Evolutionary conservation across 2,888 invertebrate species (phyloP).

Genomic region (Ormyrus pomaceus): DNA sequence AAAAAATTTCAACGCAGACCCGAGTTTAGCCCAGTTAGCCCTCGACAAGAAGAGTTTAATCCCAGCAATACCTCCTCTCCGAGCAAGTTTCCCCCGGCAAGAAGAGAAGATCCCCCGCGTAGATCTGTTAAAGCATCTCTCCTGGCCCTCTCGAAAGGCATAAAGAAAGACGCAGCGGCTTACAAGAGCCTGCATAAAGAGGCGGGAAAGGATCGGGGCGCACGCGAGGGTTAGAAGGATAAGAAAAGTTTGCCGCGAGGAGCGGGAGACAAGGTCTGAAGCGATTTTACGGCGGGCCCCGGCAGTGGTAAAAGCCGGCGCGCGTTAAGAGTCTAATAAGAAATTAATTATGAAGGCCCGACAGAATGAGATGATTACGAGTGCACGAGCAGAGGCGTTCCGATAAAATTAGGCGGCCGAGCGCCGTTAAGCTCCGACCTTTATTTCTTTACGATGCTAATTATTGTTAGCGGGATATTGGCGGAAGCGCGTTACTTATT

Average conservation of each 20-base stretch:
- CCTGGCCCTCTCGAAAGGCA: not conserved
- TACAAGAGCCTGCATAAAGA: too few relatives aligned
- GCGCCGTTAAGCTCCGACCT: not conserved
- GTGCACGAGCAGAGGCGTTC: slow-evolving; percentile 20
- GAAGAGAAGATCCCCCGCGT: too few relatives aligned
- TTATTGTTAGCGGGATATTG: slow-evolving; percentile 6
- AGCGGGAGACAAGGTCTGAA: slow-evolving; percentile 43
- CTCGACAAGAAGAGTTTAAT: too few relatives aligned
- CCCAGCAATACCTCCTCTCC: too few relatives aligned
- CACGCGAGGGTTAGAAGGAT: slow-evolving; percentile 48
- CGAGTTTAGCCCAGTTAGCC: too few relatives aligned
- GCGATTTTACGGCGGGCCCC: slow-evolving; percentile 42
- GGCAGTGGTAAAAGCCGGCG: slow-evolving; percentile 49
- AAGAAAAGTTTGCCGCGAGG: slow-evolving; percentile 43
- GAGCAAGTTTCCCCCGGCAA: too few relatives aligned
- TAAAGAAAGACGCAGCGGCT: not conserved
- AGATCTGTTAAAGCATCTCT: too few relatives aligned
- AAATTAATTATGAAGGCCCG: slow-evolving; percentile 50
- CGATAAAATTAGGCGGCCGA: slow-evolving; percentile 40
- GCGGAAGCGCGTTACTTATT: not conserved
- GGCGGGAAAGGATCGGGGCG: not conserved
- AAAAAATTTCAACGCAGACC: too few relatives aligned
- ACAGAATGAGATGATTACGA: slow-evolving; percentile 48
- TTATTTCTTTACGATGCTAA: slow-evolving; percentile 29
- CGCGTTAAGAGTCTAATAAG: slow-evolving; percentile 57